These are phyloP conservation scores for Elephas maximus DNA, from an alignment of 2,113 vertebrate genomes.

Conservation along the genomic window DNA sequence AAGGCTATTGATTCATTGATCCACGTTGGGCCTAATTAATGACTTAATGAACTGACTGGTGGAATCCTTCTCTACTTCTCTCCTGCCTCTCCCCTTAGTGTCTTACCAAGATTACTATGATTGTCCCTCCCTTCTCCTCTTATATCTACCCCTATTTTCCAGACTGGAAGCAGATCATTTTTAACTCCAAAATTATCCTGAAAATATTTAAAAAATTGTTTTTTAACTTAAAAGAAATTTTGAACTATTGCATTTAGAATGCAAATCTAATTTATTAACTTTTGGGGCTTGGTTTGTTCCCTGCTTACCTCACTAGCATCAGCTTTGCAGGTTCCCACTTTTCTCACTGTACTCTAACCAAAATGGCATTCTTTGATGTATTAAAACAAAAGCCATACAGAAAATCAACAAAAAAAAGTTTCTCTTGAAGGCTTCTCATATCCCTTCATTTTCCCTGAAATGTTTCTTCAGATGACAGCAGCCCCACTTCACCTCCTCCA, in stretches of 20 bases:
- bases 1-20: not conserved
- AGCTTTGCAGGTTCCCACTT: not conserved
- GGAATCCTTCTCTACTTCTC: not conserved
- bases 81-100: not conserved
- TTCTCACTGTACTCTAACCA: not conserved
- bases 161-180: not conserved
- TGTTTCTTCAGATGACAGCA: not conserved
- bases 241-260: not conserved
- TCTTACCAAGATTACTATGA: not conserved
- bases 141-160: not conserved
- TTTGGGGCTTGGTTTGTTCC: not conserved
- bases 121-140: not conserved
- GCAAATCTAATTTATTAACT: not conserved
- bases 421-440: not conserved
- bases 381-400: not conserved
- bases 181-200: not conserved
- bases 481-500: not conserved
- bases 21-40: not conserved
- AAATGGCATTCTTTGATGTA: not conserved
- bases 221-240: not conserved
- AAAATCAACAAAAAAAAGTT: not conserved
- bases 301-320: not conserved
- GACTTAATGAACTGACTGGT: not conserved
- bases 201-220: not conserved
- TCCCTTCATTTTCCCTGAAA: not conserved